These are phyloP conservation scores for Psephotus haematonotus DNA, from an alignment of 2,113 vertebrate genomes.

Conservation along the genomic window DNA sequence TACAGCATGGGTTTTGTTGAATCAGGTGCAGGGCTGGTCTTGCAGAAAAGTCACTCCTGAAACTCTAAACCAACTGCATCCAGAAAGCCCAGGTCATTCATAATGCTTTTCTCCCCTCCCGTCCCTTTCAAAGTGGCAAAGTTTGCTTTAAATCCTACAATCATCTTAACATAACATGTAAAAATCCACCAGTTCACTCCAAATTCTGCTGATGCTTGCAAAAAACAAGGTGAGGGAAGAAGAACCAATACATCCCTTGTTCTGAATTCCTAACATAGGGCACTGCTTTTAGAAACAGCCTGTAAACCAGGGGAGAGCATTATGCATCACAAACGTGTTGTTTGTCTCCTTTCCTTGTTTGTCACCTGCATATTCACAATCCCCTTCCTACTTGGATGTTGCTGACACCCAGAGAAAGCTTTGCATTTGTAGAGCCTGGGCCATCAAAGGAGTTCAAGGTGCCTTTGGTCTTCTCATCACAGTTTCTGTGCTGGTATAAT, in stretches of 20 bases:
- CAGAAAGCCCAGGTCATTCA: no score
- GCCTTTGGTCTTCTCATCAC: background rate
- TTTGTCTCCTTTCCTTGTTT: slow-evolving; percentile 14
- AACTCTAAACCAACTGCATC: background rate
- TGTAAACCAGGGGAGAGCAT: background rate
- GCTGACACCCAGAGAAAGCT: background rate
- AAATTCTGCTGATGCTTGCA: background rate
- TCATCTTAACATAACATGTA: background rate
- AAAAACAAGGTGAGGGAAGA: background rate
- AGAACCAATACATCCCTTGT: background rate
- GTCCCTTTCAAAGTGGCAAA: background rate
- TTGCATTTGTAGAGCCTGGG: slow-evolving; percentile 38
- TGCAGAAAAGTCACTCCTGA: background rate
- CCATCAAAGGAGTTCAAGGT: slow-evolving; percentile 32
- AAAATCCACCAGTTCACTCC: background rate
- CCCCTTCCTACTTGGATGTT: slow-evolving; percentile 8
- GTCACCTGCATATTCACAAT: slow-evolving; percentile 44
- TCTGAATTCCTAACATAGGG: slow-evolving; percentile 57
- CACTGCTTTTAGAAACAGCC: background rate
- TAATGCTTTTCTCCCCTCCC: background rate
- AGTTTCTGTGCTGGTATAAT: background rate
- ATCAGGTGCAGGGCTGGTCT: background rate
- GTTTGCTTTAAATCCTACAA: background rate
- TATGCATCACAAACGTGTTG: slow-evolving; percentile 32
- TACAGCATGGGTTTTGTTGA: background rate